Base-by-base conservation (phyloP, 2,797 vertebrate genomes). In the Eulemur rubriventer region DNA sequence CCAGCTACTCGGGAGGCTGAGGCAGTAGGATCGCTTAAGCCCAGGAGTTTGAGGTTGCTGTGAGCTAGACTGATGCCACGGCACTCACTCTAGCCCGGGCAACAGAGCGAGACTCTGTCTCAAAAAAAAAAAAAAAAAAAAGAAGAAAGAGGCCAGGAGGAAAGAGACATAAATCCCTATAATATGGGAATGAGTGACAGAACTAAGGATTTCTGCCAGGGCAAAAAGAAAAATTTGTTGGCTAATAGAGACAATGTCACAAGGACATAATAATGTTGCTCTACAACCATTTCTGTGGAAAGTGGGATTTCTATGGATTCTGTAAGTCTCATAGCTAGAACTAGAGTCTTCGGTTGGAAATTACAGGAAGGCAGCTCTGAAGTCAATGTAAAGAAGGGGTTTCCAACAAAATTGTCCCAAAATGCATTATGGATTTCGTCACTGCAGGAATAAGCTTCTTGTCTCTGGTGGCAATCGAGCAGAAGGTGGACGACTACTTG, bases 141-240 rank as follows among this genome's bases (percentile, higher is more conserved):
- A n/a, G n/a, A n/a, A n/a, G n/a, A n/a, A n/a, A n/a, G n/a, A n/a
- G 33, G 38, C 43, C 33, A 50, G 17, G 41, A 92, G 41, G 33
- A 80, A 91, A 93, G 76, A 92, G 14, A 83, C 78, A 75, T 30
- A 92, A 95, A 72, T 59, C n/a, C 10, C 22, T 79, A 11, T 10
- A 48, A 73, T 50, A 43, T 28, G 41, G 30, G 59, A 89, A 46
- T 76, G 35, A 72, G 24, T 72, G 41, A 11, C 4, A 67, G 41
- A 83, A 82, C 11, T 73, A 91, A 90, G 67, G 26, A 88, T 38
- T 57, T 90, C 83, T 84, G 94, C 87, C 84, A 82, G 14, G 26
- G 20, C 4, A 41, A 89, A 70, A 81, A 91, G 13, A 43, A 87
- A 90, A 79, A 76, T 79, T 88, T 88, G 14, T 75, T 88, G 50